phyloP scores from a whole-genome alignment of 2,113 vertebrate species.

The Apistogramma diplotaenia region DNA sequence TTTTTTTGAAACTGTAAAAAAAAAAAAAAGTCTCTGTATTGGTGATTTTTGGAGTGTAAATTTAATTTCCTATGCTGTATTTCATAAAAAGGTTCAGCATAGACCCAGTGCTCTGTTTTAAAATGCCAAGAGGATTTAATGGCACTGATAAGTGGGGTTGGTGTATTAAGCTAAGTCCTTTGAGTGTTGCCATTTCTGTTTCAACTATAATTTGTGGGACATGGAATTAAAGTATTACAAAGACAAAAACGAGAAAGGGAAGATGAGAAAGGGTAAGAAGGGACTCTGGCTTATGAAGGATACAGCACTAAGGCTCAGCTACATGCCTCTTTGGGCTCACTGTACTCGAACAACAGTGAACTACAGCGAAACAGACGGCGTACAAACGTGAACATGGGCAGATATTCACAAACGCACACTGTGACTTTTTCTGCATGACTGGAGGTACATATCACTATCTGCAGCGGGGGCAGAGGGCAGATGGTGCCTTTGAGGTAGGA shows the following conservation, averaged over 20 bases:
- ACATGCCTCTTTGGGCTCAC: not conserved
- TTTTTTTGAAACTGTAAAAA: not conserved
- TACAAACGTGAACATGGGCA: slow-evolving; percentile 51
- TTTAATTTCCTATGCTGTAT: slow-evolving; percentile 25
- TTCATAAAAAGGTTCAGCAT: slow-evolving; percentile 24
- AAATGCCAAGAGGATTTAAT: slow-evolving; percentile 70
- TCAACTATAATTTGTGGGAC: slow-evolving; percentile 22
- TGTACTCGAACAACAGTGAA: not conserved
- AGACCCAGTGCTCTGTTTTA: slow-evolving; percentile 9
- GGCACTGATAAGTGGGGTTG: slow-evolving; percentile 40
- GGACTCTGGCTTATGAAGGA: not conserved
- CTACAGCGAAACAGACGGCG: slow-evolving; percentile 53
- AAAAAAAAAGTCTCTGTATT: slow-evolving; percentile 1
- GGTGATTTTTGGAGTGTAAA: slow-evolving; percentile 28
- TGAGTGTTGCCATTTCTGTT: slow-evolving; percentile 57
- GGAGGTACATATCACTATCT: slow-evolving; percentile 37
- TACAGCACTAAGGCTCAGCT: slow-evolving; percentile 3
- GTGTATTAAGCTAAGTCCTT: slow-evolving; percentile 42
- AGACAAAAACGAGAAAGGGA: slow-evolving; percentile 5
- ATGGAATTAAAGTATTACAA: slow-evolving; percentile 27
- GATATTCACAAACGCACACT: slow-evolving; percentile 53
- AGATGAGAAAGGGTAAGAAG: not conserved
- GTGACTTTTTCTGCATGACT: slow-evolving; percentile 65
- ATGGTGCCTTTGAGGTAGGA: slow-evolving; percentile 66
- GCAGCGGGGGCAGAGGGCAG: slow-evolving; percentile 62